phyloP scores from a whole-genome alignment of 35 echinoderm and acorn worm genomes.

The Apostichopus japonicus region DNA sequence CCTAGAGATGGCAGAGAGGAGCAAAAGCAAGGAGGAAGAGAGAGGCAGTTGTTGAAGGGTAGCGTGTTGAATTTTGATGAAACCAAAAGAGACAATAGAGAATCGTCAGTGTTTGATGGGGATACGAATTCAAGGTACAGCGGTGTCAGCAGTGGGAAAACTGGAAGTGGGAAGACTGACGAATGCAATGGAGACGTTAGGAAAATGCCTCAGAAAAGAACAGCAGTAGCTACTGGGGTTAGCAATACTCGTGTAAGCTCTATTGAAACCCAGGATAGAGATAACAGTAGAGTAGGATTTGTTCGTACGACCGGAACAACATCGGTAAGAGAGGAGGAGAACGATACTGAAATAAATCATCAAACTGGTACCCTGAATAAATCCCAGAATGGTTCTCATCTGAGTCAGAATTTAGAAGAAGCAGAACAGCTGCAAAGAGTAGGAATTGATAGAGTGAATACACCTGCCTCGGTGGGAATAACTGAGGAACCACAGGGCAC shows the following conservation, averaged over 20 bases:
- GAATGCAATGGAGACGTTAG: neutral
- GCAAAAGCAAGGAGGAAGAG: neutral
- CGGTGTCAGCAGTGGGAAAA: no score
- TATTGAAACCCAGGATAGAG: neutral
- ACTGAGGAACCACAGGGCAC: neutral
- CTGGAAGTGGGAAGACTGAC: neutral
- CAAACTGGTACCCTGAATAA: neutral
- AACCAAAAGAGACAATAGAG: neutral
- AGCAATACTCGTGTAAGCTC: neutral
- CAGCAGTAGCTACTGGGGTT: neutral
- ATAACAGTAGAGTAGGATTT: neutral
- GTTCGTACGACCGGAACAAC: no score
- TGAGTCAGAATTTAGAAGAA: neutral
- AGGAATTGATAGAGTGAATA: neutral
- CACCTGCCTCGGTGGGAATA: neutral
- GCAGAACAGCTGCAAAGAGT: neutral
- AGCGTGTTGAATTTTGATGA: neutral
- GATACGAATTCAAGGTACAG: no score
- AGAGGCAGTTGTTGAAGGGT: neutral
- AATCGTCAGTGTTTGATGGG: neutral
- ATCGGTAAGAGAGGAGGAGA: no score
- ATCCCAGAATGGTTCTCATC: conserved; percentile 31
- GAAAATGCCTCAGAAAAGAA: neutral
- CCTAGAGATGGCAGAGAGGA: neutral
- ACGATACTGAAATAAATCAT: neutral